Conservation (phyloP, 2,797 vertebrate species). For the Glossophaga mutica region DNA sequence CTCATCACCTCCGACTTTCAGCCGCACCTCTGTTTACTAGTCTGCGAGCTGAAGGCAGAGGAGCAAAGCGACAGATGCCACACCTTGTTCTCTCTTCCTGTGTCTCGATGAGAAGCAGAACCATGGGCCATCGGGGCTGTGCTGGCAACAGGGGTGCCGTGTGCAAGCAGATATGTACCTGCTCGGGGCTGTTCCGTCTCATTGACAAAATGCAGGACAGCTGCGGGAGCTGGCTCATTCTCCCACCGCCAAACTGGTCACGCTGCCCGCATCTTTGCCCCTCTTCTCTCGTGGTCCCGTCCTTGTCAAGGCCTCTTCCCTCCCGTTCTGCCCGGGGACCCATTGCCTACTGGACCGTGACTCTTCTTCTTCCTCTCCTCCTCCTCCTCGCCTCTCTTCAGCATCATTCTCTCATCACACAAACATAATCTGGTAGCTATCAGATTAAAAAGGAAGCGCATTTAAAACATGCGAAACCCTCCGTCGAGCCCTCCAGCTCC, state of each 20-base stretch:
- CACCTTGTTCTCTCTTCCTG: conserved; percentile 68
- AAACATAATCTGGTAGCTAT: neutral
- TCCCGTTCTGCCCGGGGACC: neutral
- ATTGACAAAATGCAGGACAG: neutral
- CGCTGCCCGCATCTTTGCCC: too few species aligned
- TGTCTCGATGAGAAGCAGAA: neutral
- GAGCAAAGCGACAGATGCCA: neutral
- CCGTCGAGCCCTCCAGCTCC: neutral
- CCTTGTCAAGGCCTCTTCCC: neutral
- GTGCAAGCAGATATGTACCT: neutral
- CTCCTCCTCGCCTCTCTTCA: neutral
- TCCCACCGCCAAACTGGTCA: neutral
- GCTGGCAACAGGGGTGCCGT: neutral
- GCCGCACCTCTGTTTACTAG: conserved; percentile 76
- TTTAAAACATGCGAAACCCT: neutral
- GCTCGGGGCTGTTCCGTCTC: neutral
- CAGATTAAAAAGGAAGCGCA: neutral
- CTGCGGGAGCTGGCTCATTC: neutral
- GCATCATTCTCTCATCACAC: neutral
- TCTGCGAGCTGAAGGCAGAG: neutral
- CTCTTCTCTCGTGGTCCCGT: neutral
- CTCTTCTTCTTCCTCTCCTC: neutral
- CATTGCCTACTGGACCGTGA: neutral
- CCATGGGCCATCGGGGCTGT: neutral
- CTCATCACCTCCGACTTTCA: conserved; percentile 60